Base-by-base conservation (phyloP, 1,140 invertebrate species). In the Drosophila melanica region DNA sequence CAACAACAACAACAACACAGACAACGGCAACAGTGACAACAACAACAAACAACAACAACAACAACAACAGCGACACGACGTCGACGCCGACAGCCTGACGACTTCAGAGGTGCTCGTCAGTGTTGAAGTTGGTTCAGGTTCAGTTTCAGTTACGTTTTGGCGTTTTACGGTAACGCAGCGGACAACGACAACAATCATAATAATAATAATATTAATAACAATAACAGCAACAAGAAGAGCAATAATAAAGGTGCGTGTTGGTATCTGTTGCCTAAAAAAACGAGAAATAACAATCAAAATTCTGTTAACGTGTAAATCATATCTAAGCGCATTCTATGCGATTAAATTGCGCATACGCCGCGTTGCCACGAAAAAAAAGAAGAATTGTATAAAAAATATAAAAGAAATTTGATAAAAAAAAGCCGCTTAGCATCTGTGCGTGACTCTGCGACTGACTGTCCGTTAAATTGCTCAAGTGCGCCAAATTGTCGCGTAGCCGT, bases 161-260 rank as follows among this genome's bases (percentile, higher is more conserved):
- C 84, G 85, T 90, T 89, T 89, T 89, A 89, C 84, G 85, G 84
- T 89, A 89, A 90, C 84, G 84, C 79, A 84, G 79, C 84, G 75
- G 62, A 72, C 72, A 68, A 59, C 48, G 70, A 77, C 57, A 62
- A 72, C 66, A 72, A 50, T 16, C 27, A 71, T 37, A 53, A 64
- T 12, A 41, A 51, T 27, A 11, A 42, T 4, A 45, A 67, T 16
- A n/a, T n/a, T n/a, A 35, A 42, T 23, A 63, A 50, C 33, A 33
- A 30, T 11, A 41, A 16, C 12, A 35, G 1, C 16, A 54, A 35
- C 23, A 35, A 23, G 27, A 30, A 27, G 20, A 14, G 4, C 30
- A 64, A 33, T 48, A 80, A 39, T 57, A 9, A 44, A 67, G 62
- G 60, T 77, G 41, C 55, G 73, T 85, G 79, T 59, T 62, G 47